These are phyloP conservation scores for Cheumatopsyche charites DNA, from an alignment of 1,140 invertebrate species.

Conservation along the genomic window DNA sequence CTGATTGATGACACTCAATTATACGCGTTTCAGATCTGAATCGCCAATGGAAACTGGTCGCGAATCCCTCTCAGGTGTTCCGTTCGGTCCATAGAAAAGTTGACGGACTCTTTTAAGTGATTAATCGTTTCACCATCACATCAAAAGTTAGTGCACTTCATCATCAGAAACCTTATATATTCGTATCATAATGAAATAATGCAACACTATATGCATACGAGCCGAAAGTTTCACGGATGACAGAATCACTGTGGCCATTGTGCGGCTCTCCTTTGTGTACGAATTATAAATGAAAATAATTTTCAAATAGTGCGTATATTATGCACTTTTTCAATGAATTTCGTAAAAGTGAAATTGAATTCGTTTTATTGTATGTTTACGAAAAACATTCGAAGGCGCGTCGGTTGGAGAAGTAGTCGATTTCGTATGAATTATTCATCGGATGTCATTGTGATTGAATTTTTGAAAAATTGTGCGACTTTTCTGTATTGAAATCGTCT, in stretches of 20 bases:
- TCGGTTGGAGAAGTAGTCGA: no score
- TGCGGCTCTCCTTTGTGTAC: background rate
- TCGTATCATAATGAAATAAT: background rate
- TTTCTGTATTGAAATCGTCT: no score
- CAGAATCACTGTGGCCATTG: background rate
- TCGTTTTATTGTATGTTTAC: no score
- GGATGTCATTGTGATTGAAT: no score
- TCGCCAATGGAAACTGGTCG: constrained; percentile 41
- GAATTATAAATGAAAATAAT: background rate
- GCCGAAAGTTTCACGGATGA: constrained; percentile 6
- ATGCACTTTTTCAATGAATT: no score
- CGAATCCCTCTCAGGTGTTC: constrained; percentile 40
- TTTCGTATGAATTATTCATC: no score
- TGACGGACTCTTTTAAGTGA: background rate
- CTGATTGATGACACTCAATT: constrained; percentile 47
- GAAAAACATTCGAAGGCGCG: no score
- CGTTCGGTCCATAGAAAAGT: background rate
- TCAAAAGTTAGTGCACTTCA: background rate
- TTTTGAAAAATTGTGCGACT: no score
- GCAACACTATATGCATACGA: constrained; percentile 9
- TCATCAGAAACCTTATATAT: no score
- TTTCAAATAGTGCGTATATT: background rate
- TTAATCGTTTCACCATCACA: background rate
- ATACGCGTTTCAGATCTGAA: constrained; percentile 34
- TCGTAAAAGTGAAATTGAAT: no score